phyloP scores from a whole-genome alignment of 53 echinoderm and acorn worm species.

The Apostichopus leukothele region DNA sequence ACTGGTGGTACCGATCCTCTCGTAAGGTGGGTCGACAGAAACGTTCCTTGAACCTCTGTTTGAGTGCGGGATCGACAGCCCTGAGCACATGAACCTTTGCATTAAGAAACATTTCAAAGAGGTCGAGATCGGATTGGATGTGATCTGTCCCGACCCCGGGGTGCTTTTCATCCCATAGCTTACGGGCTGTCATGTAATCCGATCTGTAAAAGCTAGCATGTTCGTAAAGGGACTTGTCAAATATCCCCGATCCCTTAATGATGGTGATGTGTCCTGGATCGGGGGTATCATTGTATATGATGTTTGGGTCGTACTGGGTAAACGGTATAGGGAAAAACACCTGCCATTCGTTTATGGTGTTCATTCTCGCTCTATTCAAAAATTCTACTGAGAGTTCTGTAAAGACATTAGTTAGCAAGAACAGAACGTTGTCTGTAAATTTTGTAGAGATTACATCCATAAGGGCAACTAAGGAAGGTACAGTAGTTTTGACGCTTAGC shows the following conservation, averaged over 20 bases:
- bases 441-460: conserved; percentile 98
- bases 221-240: conserved; percentile 84
- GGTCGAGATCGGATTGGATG: conserved; percentile 94
- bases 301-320: conserved; percentile 87
- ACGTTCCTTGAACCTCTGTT: conserved; percentile 73
- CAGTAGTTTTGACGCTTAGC: conserved; percentile 88
- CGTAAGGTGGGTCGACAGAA: conserved; percentile 80
- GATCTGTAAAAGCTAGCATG: conserved; percentile 97
- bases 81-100: conserved; percentile 86
- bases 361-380: conserved; percentile 94
- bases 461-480: conserved; percentile 86
- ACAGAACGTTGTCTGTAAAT: conserved; percentile 78
- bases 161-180: conserved; percentile 90
- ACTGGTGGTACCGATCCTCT: conserved; percentile 94
- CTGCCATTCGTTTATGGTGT: conserved; percentile 88
- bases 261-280: conserved; percentile 78
- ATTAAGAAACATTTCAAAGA: conserved; percentile 96
- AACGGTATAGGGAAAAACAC: conserved; percentile 96
- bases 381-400: conserved; percentile 79
- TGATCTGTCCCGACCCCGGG: conserved; percentile 91
- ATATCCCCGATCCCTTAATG: conserved; percentile 75
- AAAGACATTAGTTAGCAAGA: conserved; percentile 80
- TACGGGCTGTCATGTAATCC: conserved; percentile 79
- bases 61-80: conserved; percentile 94
- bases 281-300: conserved; percentile 73